phyloP scores from a whole-genome alignment of 2,113 vertebrate genomes.

The Ptilorrhoa leucosticta region DNA sequence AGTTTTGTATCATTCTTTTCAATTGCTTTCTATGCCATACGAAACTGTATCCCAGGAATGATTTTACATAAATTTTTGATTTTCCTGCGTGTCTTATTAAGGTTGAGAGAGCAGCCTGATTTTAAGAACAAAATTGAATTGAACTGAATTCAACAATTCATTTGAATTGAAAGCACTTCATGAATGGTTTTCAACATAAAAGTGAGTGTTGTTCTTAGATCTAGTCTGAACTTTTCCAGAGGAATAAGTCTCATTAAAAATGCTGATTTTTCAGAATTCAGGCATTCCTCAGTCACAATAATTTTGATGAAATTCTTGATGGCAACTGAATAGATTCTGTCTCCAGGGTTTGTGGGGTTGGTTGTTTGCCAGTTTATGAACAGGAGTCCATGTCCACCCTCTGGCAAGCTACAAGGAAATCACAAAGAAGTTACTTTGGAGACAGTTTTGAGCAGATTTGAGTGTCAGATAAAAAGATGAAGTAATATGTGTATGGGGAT shows the following conservation, averaged over 20 bases:
- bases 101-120: not conserved
- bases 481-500: not conserved
- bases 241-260: not conserved
- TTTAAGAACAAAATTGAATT: not conserved
- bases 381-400: not conserved
- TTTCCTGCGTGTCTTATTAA: not conserved
- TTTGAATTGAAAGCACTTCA: not conserved
- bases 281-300: fast-evolving
- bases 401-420: not conserved
- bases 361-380: not conserved
- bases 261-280: not conserved
- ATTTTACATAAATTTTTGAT: not conserved
- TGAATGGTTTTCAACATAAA: not conserved
- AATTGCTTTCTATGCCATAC: not conserved
- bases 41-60: not conserved
- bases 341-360: not conserved
- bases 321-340: not conserved
- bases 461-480: not conserved
- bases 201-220: not conserved
- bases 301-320: not conserved
- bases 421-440: not conserved
- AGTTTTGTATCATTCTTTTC: not conserved
- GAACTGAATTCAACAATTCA: not conserved
- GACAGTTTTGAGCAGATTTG: not conserved
- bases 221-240: not conserved